Percentiles rank a stretch among this genome's conserved stretches.
Evolutionary conservation across 1,140 invertebrate genomes (phyloP).

Genomic region (Plectrocnemia conspersa): DNA sequence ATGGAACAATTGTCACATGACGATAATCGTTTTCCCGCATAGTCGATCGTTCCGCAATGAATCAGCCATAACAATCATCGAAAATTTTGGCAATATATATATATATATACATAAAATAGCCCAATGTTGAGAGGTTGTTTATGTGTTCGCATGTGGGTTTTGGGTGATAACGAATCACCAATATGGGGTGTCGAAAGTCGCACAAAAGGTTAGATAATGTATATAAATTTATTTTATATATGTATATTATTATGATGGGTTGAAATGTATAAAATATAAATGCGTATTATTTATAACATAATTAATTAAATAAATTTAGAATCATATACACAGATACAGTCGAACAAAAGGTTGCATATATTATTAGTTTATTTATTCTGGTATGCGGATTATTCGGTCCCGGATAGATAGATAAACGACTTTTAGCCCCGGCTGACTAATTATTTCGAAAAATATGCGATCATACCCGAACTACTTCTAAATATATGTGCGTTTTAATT

Average conservation of each 20-base stretch:
- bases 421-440: too few species aligned
- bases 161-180: too few species aligned
- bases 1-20: too few species aligned
- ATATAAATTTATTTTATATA: neutral
- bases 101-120: too few species aligned
- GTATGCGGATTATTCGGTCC: neutral
- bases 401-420: neutral
- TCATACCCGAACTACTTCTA: conserved; percentile 12
- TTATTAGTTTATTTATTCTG: neutral
- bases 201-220: conserved; percentile 7
- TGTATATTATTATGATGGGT: neutral
- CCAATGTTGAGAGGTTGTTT: too few species aligned
- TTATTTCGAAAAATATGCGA: conserved; percentile 19
- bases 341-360: too few species aligned
- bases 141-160: neutral
- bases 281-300: conserved; percentile 1
- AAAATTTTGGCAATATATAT: too few species aligned
- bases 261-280: neutral
- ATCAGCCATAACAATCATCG: too few species aligned
- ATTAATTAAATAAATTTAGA: neutral
- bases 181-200: neutral
- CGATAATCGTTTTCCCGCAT: too few species aligned
- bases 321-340: neutral
- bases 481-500: conserved; percentile 25
- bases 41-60: too few species aligned